Evolutionary conservation across 2,797 vertebrate species (phyloP), one percentile per base, ranked within the genome.

Genomic region (Enteromius viviparus): DNA sequence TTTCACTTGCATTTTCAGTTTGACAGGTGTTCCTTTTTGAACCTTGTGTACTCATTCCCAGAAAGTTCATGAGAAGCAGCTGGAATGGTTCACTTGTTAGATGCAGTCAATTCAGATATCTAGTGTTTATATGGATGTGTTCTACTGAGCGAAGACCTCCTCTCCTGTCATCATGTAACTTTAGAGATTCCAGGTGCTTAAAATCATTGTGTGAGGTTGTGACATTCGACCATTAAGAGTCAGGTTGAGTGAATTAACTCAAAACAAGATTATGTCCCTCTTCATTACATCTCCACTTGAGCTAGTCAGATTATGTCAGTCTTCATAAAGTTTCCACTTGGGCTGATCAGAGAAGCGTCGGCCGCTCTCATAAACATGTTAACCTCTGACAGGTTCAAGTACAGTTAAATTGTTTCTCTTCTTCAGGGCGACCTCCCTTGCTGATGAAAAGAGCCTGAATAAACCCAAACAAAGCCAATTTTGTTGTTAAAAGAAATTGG

Each of bases 301-400:
- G 40, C 51, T 51, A 47, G 53, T 81, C 45, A 72, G 77, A 69
- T 69, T 82, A 76, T 70, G 81, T 77, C 81, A 70, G 58, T 45
- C 32, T 76, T 84, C 69, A 58, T 55, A 79, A 53, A 49, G 60
- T 45, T 58, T 84, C 55, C 80, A 84, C 79, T 87, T 82, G 62
- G 65, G 64, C 34, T 37, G 75, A 60, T 84, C 49, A 82, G 15
- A 60, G 80, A 80, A 60, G 76, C 55, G 17, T 47, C 23, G 29
- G 21, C 32, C 3, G 80, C n/a, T n/a, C 65, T 83, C 58, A 51
- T 49, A 42, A 85, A 83, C 40, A 71, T 14, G 42, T 71, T 37
- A 69, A 62, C 49, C 68, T 75, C 64, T 69, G 81, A 81, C 75
- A 60, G 84, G 76, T 49, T 78, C 45, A 84, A 80, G 80, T 80